Evolutionary conservation across 2,888 invertebrate genomes (phyloP).

Genomic region (Drosophila crucigera): DNA sequence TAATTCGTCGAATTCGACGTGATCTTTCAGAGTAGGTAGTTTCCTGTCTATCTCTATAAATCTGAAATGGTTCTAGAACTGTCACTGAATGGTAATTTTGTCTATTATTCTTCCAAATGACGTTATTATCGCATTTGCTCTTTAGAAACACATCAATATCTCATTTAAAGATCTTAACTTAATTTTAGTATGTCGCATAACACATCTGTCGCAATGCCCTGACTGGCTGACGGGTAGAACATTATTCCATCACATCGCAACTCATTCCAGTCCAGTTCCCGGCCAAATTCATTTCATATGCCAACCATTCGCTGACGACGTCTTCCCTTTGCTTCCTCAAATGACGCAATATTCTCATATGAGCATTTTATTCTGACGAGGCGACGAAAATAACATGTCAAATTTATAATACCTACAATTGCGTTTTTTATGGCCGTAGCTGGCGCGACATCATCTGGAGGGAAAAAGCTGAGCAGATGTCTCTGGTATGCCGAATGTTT

Average conservation of each 20-base stretch:
- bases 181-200: constrained; percentile 43
- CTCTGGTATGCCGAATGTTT: not conserved
- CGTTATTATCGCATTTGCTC: constrained; percentile 8
- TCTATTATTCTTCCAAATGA: not conserved
- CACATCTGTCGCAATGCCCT: constrained; percentile 40
- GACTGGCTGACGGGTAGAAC: constrained; percentile 7
- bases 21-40: not conserved
- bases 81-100: not conserved
- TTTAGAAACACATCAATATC: constrained; percentile 28
- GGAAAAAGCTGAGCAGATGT: constrained; percentile 7
- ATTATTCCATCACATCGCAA: constrained; percentile 43
- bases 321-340: constrained; percentile 10
- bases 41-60: not conserved
- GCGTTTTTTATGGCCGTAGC: constrained; percentile 65
- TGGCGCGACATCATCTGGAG: constrained; percentile 35
- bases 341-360: constrained; percentile 56
- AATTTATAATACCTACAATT: constrained; percentile 78
- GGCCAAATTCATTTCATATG: constrained; percentile 56
- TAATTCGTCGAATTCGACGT: not conserved
- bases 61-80: not conserved
- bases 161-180: constrained; percentile 41
- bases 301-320: constrained; percentile 29
- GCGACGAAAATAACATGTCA: constrained; percentile 79
- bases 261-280: constrained; percentile 27
- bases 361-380: constrained; percentile 63